These are phyloP conservation scores for Aphidoletes aphidimyza DNA, from an alignment of 2,888 invertebrate species.

Conservation along the genomic window DNA sequence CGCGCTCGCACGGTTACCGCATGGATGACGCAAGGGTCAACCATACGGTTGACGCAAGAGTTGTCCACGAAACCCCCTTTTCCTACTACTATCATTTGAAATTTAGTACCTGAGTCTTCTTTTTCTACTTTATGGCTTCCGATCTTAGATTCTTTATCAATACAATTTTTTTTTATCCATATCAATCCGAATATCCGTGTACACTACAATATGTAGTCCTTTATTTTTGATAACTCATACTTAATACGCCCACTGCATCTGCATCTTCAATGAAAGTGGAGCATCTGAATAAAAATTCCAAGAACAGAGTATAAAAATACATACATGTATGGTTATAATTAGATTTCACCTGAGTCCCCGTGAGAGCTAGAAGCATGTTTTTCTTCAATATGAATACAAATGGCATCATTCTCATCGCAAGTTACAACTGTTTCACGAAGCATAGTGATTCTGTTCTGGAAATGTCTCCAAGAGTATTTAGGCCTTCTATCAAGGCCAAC, in stretches of 20 bases:
- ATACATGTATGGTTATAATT: slow-evolving; percentile 26
- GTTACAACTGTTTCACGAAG: not conserved
- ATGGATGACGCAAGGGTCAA: too few relatives aligned
- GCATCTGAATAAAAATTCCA: slow-evolving; percentile 11
- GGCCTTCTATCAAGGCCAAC: slow-evolving; percentile 43
- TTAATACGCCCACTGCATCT: not conserved
- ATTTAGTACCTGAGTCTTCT: too few relatives aligned
- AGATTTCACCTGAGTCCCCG: slow-evolving; percentile 31
- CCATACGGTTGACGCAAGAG: too few relatives aligned
- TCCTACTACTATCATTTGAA: too few relatives aligned
- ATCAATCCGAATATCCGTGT: not conserved
- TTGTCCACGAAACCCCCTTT: too few relatives aligned
- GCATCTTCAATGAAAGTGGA: not conserved
- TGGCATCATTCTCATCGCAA: not conserved
- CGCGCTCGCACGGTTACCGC: too few relatives aligned
- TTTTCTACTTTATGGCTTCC: too few relatives aligned
- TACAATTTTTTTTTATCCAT: slow-evolving; percentile 19
- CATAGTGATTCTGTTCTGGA: slow-evolving; percentile 30
- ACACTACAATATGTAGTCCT: not conserved
- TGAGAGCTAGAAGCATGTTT: not conserved
- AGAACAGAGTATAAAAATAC: slow-evolving; percentile 36
- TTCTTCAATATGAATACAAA: not conserved
- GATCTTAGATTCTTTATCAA: too few relatives aligned
- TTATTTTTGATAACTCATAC: not conserved
- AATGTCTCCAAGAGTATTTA: slow-evolving; percentile 33